phyloP scores from a whole-genome alignment of 2,113 vertebrate species.

The Circaetus cinerascens region DNA sequence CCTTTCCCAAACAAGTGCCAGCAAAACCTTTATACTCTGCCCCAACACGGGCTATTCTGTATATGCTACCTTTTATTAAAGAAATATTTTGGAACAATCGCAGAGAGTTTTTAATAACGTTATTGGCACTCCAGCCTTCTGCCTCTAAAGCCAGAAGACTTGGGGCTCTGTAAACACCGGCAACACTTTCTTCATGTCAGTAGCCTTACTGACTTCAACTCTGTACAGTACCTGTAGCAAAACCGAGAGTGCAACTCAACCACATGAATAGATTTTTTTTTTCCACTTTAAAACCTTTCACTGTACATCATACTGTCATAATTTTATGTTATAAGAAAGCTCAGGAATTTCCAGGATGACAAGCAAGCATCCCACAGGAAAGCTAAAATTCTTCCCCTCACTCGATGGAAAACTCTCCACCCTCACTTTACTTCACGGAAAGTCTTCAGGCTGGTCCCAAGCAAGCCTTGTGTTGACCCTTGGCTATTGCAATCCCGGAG shows the following conservation, averaged over 20 bases:
- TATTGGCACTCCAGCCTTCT: conserved; percentile 41
- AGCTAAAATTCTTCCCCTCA: background rate
- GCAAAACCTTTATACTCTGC: conserved; percentile 25
- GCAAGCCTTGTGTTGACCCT: background rate
- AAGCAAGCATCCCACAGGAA: background rate
- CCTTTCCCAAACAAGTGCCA: conserved; percentile 28
- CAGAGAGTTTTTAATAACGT: conserved; percentile 30
- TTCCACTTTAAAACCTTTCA: conserved; percentile 9
- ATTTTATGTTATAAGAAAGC: background rate
- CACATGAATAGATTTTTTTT: background rate
- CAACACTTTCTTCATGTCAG: conserved; percentile 32
- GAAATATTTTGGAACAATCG: conserved; percentile 34
- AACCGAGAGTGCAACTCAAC: background rate
- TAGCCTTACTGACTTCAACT: conserved; percentile 41
- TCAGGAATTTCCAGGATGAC: conserved; percentile 35
- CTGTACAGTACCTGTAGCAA: conserved; percentile 34
- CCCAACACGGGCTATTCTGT: background rate
- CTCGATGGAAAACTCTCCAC: background rate
- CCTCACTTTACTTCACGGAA: background rate
- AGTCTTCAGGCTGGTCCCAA: background rate
- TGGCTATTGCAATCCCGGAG: background rate
- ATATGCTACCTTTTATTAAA: conserved; percentile 47
- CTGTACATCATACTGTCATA: background rate
- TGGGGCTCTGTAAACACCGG: conserved; percentile 49
- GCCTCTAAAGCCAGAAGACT: conserved; percentile 28